Conservation (phyloP, 2,797 vertebrate genomes). For the Telmatherina bonti region DNA sequence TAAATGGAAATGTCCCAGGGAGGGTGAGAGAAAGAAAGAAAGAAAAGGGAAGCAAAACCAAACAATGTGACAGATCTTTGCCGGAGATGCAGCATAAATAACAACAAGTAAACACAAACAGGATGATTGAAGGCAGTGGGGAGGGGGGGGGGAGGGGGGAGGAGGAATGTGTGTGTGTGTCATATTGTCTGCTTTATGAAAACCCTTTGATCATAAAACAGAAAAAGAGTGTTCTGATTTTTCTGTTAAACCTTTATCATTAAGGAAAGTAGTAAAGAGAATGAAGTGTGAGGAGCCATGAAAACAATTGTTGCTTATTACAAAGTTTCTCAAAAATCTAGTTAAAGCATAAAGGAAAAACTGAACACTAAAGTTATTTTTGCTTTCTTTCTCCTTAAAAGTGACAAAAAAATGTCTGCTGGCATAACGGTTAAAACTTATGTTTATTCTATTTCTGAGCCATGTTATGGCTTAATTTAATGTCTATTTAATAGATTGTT, state of each 20-base stretch:
- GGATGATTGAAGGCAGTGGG: constrained; percentile 64
- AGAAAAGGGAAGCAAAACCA: constrained; percentile 56
- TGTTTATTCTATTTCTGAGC: neutral
- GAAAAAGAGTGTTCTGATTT: neutral
- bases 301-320: constrained; percentile 1
- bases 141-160: neutral
- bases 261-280: neutral
- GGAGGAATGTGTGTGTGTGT: too few relatives aligned
- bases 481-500: constrained; percentile 9
- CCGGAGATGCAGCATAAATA: constrained; percentile 73
- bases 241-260: constrained; percentile 13
- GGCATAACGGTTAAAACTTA: neutral
- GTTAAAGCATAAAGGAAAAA: neutral
- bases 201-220: constrained; percentile 20
- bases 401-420: neutral
- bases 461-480: constrained; percentile 4
- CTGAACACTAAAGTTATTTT: neutral
- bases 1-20: constrained; percentile 76
- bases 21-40: constrained; percentile 60
- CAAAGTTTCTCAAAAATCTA: neutral
- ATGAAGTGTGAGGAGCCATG: constrained; percentile 11
- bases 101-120: constrained; percentile 80
- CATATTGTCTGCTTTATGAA: constrained; percentile 25
- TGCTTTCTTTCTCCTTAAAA: neutral
- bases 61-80: constrained; percentile 72